Conservation (phyloP, 2,888 invertebrate genomes). For the Lithophane ornitopus region DNA sequence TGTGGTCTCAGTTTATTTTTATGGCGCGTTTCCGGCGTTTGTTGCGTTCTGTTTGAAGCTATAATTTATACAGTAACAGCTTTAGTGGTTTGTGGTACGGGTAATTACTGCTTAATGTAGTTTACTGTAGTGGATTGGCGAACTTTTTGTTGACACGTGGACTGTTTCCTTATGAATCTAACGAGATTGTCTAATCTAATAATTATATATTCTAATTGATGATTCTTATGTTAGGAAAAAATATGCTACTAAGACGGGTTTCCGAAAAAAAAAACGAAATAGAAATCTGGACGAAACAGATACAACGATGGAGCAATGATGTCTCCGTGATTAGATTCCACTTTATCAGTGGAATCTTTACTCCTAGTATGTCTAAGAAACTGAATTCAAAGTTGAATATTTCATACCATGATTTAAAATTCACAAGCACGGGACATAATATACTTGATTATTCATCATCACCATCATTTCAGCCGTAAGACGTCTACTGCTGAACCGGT, state of each 20-base stretch:
- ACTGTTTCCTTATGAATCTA: not conserved
- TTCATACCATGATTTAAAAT: not conserved
- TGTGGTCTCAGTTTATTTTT: conserved; percentile 76
- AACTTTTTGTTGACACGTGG: conserved; percentile 13
- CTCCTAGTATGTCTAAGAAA: no score
- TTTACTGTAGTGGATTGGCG: conserved; percentile 14
- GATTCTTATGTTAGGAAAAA: not conserved
- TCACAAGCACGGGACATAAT: not conserved
- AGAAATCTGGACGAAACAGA: not conserved
- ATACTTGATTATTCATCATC: no score
- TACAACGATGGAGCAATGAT: not conserved
- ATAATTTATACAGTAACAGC: conserved; percentile 62
- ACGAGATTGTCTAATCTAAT: no score
- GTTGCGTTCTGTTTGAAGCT: conserved; percentile 67
- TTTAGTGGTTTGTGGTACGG: conserved; percentile 54
- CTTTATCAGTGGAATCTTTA: not conserved
- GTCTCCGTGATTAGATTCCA: not conserved
- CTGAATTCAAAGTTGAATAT: not conserved
- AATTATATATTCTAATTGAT: no score
- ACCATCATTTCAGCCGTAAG: no score
- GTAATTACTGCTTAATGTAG: conserved; percentile 55
- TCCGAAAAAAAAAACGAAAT: not conserved
- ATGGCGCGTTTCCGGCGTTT: conserved; percentile 83
- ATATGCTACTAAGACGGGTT: no score
- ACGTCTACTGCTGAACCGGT: no score